Conservation (phyloP, 2,797 vertebrate species). For the Sciurus carolinensis region DNA sequence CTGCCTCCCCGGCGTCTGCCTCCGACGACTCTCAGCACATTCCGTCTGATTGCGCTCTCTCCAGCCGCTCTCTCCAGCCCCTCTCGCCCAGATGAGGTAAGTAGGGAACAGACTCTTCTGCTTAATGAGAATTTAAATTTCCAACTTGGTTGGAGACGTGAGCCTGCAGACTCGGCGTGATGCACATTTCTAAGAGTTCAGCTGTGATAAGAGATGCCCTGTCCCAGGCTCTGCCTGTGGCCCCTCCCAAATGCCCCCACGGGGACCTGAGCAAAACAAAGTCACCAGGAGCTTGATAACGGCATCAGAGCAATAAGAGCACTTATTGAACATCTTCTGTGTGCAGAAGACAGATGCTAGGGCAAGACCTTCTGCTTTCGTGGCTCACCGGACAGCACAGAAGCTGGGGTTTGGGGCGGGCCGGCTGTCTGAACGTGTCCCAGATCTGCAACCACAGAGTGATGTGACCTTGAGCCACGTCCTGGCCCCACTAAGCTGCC, state of each 20-base stretch:
- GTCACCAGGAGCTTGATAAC: rapidly evolving
- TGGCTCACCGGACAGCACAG: rapidly evolving
- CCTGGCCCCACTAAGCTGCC: background rate
- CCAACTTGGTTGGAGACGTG: background rate
- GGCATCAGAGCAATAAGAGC: rapidly evolving
- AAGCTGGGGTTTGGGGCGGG: rapidly evolving
- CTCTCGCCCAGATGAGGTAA: constrained; percentile 25
- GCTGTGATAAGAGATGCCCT: background rate
- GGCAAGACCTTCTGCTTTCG: rapidly evolving
- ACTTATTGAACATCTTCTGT: background rate
- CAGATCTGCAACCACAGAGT: background rate
- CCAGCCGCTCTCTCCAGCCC: background rate
- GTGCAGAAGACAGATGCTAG: rapidly evolving
- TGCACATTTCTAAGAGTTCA: background rate
- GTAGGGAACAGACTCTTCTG: constrained; percentile 28
- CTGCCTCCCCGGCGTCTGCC: background rate
- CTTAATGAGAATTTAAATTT: constrained; percentile 71
- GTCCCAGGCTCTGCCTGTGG: rapidly evolving
- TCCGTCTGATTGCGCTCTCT: constrained; percentile 13
- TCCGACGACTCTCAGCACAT: background rate
- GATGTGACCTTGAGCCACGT: rapidly evolving
- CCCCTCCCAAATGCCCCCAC: rapidly evolving
- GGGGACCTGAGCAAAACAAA: rapidly evolving
- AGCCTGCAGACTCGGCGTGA: background rate
- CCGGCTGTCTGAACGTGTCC: background rate